Conservation (phyloP, 2,113 vertebrate species). For the Albula goreensis region DNA sequence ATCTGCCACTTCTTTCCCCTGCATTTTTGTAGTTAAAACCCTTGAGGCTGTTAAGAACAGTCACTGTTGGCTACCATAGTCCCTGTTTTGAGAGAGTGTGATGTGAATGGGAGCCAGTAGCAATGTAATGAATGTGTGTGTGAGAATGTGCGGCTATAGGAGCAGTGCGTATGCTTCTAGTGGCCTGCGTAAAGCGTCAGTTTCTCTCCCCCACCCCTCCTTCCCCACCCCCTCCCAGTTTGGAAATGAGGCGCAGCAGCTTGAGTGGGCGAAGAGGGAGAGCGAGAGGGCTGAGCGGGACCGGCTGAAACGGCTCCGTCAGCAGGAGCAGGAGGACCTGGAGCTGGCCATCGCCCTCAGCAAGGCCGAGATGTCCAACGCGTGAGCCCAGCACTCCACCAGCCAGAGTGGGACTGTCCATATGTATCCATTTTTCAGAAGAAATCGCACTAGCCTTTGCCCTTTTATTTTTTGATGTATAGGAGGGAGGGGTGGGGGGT, state of each 20-base stretch:
- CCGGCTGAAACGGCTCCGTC: conserved; percentile 83
- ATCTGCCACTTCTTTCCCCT: too few species aligned
- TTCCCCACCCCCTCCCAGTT: conserved; percentile 68
- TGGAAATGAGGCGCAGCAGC: conserved; percentile 96
- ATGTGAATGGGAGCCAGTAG: too few species aligned
- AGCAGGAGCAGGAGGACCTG: conserved; percentile 97
- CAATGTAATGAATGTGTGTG: too few species aligned
- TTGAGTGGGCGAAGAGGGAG: conserved; percentile 97
- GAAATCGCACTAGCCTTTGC: not conserved
- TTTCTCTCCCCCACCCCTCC: conserved; percentile 12
- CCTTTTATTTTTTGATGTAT: conserved; percentile 12
- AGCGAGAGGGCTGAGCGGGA: conserved; percentile 93
- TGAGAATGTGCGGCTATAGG: not conserved
- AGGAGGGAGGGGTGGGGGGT: conserved; percentile 7
- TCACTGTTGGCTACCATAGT: too few species aligned
- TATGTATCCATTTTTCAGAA: not conserved
- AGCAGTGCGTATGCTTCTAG: not conserved
- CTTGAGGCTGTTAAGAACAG: too few species aligned
- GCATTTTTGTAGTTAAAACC: too few species aligned
- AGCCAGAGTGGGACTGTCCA: not conserved
- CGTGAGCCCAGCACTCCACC: conserved; percentile 61
- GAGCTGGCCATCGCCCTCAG: conserved; percentile 96
- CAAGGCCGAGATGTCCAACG: conserved; percentile 94
- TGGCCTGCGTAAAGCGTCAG: not conserved
- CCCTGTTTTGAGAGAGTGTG: too few species aligned